A percentile compares a stretch with the other conserved stretches of the same genome.
Evolutionary conservation across 2,113 vertebrate genomes (phyloP).

Genomic region (Pimephales promelas): DNA sequence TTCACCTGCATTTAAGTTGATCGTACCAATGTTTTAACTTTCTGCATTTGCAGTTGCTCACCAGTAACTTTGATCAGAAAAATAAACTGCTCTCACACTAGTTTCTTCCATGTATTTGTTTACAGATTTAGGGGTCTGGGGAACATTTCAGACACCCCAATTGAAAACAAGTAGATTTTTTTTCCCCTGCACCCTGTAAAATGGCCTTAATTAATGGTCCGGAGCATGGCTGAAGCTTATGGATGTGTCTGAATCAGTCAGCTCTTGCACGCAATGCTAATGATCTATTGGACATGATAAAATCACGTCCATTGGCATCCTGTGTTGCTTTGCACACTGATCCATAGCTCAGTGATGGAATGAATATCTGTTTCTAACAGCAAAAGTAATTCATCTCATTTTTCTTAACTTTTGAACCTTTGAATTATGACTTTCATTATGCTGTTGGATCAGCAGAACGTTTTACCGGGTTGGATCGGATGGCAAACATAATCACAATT

Average conservation of each 20-base stretch:
- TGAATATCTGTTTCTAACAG: slow-evolving; percentile 17
- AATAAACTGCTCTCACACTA: slow-evolving; percentile 54
- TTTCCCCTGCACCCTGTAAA: slow-evolving; percentile 1
- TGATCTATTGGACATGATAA: slow-evolving; percentile 20
- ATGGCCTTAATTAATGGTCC: slow-evolving; percentile 42
- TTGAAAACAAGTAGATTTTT: slow-evolving; percentile 63
- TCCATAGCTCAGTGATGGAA: not conserved
- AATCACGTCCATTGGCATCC: slow-evolving; percentile 1
- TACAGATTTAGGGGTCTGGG: slow-evolving; percentile 81
- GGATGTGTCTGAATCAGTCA: slow-evolving; percentile 35
- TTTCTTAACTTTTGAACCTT: not conserved
- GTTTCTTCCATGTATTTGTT: slow-evolving; percentile 66
- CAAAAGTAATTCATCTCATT: not conserved
- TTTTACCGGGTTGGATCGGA: not conserved
- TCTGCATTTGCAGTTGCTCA: slow-evolving; percentile 3
- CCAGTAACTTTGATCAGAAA: slow-evolving; percentile 39
- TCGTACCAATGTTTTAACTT: not conserved
- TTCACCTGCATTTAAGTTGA: slow-evolving; percentile 30
- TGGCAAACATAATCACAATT: not conserved
- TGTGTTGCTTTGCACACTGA: slow-evolving; percentile 22
- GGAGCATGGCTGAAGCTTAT: slow-evolving; percentile 49
- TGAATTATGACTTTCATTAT: not conserved
- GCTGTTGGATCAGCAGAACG: not conserved
- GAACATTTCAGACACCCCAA: slow-evolving; percentile 67
- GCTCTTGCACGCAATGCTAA: slow-evolving; percentile 9